phyloP scores from a whole-genome alignment of 2,797 vertebrate genomes.

The Lacerta agilis region DNA sequence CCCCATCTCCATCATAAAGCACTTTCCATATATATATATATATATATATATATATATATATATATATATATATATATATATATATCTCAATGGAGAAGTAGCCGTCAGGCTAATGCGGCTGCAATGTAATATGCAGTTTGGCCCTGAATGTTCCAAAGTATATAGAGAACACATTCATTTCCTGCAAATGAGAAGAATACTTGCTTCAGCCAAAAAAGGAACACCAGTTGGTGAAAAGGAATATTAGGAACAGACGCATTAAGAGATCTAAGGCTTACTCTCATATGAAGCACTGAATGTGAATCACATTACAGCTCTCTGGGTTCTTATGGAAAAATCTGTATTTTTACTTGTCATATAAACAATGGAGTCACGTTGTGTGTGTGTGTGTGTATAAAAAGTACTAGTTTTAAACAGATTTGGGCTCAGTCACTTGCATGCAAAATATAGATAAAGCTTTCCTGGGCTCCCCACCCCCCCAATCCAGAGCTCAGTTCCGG shows the following conservation, averaged over 20 bases:
- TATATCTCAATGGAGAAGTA: background rate
- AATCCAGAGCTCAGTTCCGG: too few species aligned
- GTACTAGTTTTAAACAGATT: conserved; percentile 34
- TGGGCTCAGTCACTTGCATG: conserved; percentile 9
- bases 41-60: too few species aligned
- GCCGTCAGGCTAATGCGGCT: background rate
- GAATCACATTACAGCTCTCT: conserved; percentile 69
- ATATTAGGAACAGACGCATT: conserved; percentile 69
- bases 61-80: too few species aligned
- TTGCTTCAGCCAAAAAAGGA: conserved; percentile 72
- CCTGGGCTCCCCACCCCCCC: background rate
- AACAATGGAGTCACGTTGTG: conserved; percentile 60
- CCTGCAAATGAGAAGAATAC: conserved; percentile 56
- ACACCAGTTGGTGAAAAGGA: conserved; percentile 66
- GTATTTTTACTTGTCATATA: conserved; percentile 62
- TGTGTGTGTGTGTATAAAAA: background rate
- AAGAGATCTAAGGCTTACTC: conserved; percentile 72
- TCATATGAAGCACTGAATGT: conserved; percentile 67
- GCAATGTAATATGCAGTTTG: background rate
- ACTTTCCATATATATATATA: background rate
- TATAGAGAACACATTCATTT: conserved; percentile 70
- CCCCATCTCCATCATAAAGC: background rate
- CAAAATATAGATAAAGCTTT: conserved; percentile 46
- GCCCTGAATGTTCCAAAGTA: conserved; percentile 47
- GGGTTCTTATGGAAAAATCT: conserved; percentile 63